Percentiles rank a stretch among this genome's conserved stretches.
These are phyloP conservation scores for Corythucha ciliata DNA, from an alignment of 2,888 invertebrate species.

Conservation along the genomic window DNA sequence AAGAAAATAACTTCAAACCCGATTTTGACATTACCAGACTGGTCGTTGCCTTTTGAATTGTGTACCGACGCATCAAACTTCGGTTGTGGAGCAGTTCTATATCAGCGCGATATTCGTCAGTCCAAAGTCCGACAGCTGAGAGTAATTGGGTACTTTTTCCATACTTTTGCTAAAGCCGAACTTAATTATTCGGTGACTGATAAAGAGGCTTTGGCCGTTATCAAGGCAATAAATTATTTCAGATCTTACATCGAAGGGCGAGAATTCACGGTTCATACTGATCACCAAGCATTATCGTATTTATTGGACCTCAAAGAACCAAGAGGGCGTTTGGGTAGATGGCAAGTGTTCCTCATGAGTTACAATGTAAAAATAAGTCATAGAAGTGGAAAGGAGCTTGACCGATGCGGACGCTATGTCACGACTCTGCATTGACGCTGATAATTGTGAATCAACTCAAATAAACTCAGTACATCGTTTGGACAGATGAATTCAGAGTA, in stretches of 20 bases:
- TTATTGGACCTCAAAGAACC: constrained; percentile 5
- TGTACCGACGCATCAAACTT: constrained; percentile 6
- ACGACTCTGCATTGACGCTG: background rate
- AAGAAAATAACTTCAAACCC: constrained; percentile 12
- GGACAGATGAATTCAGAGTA: background rate
- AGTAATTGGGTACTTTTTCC: constrained; percentile 7
- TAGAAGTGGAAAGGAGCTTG: constrained; percentile 4
- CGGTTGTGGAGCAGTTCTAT: constrained; percentile 3
- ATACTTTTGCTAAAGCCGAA: constrained; percentile 3
- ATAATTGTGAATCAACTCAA: background rate
- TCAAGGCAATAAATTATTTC: constrained; percentile 14
- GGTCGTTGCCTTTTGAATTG: constrained; percentile 9
- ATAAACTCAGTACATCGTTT: background rate
- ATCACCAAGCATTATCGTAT: constrained; percentile 11
- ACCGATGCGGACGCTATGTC: background rate
- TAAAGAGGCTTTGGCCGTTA: constrained; percentile 10
- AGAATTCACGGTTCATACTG: background rate
- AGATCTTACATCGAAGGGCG: constrained; percentile 9
- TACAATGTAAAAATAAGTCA: constrained; percentile 5
- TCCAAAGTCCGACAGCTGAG: constrained; percentile 4
- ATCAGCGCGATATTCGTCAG: background rate
- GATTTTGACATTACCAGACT: constrained; percentile 5
- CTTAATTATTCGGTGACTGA: constrained; percentile 14
- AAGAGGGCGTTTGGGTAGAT: constrained; percentile 8
- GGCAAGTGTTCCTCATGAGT: constrained; percentile 9